These are phyloP conservation scores for Acleris sparsana DNA, from an alignment of 2,888 invertebrate genomes.

Conservation along the genomic window DNA sequence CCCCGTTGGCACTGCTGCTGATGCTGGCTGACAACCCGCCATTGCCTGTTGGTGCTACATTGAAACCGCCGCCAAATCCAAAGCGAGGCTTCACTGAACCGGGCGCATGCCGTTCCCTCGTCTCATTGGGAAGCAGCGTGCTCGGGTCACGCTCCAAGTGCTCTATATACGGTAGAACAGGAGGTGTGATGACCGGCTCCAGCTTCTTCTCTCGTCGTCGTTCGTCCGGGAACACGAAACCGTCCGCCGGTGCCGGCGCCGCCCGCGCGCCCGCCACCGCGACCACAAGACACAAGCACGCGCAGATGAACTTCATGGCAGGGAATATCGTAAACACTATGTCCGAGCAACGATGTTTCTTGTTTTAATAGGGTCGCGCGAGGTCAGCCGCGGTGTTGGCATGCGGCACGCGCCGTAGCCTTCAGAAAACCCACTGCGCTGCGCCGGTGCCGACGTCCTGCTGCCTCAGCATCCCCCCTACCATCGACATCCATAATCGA, in stretches of 20 bases:
- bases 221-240: conserved; percentile 73
- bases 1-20: conserved; percentile 72
- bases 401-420: conserved; percentile 82
- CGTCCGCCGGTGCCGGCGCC: conserved; percentile 62
- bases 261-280: conserved; percentile 47
- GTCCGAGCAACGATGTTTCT: conserved; percentile 64
- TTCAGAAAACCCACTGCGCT: conserved; percentile 82
- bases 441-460: conserved; percentile 71
- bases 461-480: conserved; percentile 65
- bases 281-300: conserved; percentile 57
- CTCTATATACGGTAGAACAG: conserved; percentile 76
- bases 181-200: conserved; percentile 77
- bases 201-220: conserved; percentile 61
- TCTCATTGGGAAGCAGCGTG: conserved; percentile 69
- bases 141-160: conserved; percentile 80
- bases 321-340: conserved; percentile 68
- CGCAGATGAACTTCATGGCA: conserved; percentile 72
- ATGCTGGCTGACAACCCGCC: conserved; percentile 74
- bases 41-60: conserved; percentile 67
- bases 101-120: conserved; percentile 42
- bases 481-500: conserved; percentile 48
- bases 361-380: conserved; percentile 80
- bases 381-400: conserved; percentile 76
- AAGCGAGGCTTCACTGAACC: conserved; percentile 63
- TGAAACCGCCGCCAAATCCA: conserved; percentile 70